phyloP scores from a whole-genome alignment of 2,113 vertebrate genomes.

The Calidris pugnax region DNA sequence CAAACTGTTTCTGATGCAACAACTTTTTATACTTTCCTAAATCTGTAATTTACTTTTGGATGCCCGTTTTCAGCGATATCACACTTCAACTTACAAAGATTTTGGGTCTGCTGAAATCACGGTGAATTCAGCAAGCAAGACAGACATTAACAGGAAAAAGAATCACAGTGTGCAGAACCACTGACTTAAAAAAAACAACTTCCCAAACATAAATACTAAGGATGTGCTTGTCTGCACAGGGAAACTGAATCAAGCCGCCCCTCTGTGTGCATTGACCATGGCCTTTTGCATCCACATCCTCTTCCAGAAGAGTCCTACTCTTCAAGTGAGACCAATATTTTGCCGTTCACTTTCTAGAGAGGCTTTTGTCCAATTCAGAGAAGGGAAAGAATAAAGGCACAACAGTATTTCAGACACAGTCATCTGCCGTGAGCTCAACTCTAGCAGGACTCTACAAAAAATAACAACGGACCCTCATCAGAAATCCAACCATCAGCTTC shows the following conservation, averaged over 20 bases:
- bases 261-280: accelerated
- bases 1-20: not conserved
- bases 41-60: not conserved
- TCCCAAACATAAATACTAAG: not conserved
- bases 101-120: not conserved
- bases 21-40: not conserved
- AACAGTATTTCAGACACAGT: accelerated
- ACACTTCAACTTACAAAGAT: not conserved
- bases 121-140: not conserved
- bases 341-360: not conserved
- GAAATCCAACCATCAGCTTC: accelerated
- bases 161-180: not conserved
- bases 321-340: not conserved
- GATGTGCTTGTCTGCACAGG: not conserved
- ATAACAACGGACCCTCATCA: accelerated
- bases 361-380: not conserved
- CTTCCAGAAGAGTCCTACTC: not conserved
- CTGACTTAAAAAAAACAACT: not conserved
- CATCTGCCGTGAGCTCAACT: not conserved
- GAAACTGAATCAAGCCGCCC: accelerated
- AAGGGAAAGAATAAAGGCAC: accelerated
- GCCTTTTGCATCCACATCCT: accelerated
- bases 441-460: not conserved
- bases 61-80: not conserved
- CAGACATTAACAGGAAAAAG: not conserved